Conservation (phyloP, 1,140 invertebrate genomes). For the Drosophila jambulina region DNA sequence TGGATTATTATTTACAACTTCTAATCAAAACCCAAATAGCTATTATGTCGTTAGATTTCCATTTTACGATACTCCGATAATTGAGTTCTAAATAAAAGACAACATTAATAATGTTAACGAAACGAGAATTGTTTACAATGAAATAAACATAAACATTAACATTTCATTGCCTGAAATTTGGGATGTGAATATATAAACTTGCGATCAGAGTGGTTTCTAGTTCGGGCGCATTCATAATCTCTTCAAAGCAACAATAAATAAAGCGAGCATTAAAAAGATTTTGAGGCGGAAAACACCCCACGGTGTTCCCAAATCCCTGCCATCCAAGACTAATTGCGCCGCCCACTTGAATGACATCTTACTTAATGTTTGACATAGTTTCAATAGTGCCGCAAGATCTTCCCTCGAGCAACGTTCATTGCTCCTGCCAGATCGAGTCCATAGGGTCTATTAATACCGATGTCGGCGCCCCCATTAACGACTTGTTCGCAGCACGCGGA, state of each 20-base stretch:
- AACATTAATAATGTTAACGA: constrained; percentile 1
- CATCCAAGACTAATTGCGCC: constrained; percentile 70
- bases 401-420: constrained; percentile 39
- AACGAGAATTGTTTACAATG: constrained; percentile 14
- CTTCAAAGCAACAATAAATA: constrained; percentile 29
- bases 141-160: constrained; percentile 31
- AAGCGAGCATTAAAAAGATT: constrained; percentile 19
- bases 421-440: constrained; percentile 54
- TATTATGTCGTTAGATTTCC: neutral
- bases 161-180: constrained; percentile 1
- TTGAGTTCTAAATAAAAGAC: neutral
- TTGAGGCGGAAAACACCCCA: neutral
- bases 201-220: constrained; percentile 5
- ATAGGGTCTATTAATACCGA: constrained; percentile 57
- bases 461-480: constrained; percentile 63
- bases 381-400: constrained; percentile 36
- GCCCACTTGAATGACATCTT: constrained; percentile 77
- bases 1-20: no score
- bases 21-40: no score
- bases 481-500: constrained; percentile 71
- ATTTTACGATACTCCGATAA: neutral
- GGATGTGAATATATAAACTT: neutral
- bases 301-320: constrained; percentile 33
- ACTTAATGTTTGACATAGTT: constrained; percentile 78
- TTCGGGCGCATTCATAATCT: constrained; percentile 15